These are phyloP conservation scores for Oxytorus armatus DNA, from an alignment of 2,888 invertebrate genomes.

Conservation along the genomic window DNA sequence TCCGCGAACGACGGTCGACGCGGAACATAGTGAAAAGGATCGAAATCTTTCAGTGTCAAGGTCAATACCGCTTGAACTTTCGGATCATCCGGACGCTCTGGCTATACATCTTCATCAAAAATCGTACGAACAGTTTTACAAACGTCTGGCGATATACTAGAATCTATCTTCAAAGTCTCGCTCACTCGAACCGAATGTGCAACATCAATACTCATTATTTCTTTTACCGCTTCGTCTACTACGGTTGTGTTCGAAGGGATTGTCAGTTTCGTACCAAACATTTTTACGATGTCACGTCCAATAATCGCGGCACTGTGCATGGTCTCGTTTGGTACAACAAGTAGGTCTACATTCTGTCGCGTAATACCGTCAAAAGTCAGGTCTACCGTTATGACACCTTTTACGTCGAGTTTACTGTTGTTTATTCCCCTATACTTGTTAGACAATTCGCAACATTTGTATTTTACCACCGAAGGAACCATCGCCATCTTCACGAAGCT, in stretches of 20 bases:
- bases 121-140: neutral
- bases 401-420: no score
- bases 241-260: neutral
- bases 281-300: constrained; percentile 18
- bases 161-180: constrained; percentile 33
- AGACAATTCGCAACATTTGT: neutral
- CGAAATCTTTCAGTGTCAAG: constrained; percentile 51
- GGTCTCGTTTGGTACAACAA: no score
- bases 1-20: constrained; percentile 38
- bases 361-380: no score
- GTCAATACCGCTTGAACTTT: no score
- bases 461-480: constrained; percentile 3
- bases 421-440: constrained; percentile 44
- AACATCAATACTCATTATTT: constrained; percentile 43
- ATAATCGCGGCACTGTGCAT: constrained; percentile 22
- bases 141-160: constrained; percentile 1
- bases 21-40: constrained; percentile 37
- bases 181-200: no score
- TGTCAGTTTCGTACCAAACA: constrained; percentile 33
- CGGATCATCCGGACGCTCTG: constrained; percentile 28
- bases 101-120: constrained; percentile 15
- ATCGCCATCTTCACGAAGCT: constrained; percentile 57
- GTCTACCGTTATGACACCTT: no score
- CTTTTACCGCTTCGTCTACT: neutral
- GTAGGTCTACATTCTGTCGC: no score